Conservation (phyloP, 2,888 invertebrate species). For the Barypeithes pellucidus region DNA sequence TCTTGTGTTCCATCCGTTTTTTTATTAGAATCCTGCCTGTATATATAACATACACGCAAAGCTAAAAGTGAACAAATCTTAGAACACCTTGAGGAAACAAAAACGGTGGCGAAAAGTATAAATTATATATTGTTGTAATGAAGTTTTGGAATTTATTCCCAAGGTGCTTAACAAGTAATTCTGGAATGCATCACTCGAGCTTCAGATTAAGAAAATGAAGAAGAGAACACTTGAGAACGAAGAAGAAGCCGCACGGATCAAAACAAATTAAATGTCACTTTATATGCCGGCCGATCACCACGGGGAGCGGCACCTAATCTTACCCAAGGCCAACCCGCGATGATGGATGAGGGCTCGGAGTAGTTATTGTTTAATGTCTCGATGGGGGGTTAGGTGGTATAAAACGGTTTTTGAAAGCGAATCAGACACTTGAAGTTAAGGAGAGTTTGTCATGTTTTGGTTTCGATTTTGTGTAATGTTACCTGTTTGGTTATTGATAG, state of each 20-base stretch:
- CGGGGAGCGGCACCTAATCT: slow-evolving; percentile 54
- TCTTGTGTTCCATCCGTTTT: too few species aligned
- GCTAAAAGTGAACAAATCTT: too few species aligned
- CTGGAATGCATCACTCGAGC: slow-evolving; percentile 44
- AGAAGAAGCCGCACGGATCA: slow-evolving; percentile 62
- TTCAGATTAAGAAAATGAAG: slow-evolving; percentile 43
- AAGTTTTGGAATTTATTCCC: slow-evolving; percentile 21
- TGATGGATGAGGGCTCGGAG: slow-evolving; percentile 49
- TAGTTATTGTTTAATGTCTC: slow-evolving; percentile 51
- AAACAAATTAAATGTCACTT: slow-evolving; percentile 70
- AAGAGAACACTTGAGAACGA: slow-evolving; percentile 27
- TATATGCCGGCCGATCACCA: slow-evolving; percentile 48
- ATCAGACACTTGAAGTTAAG: slow-evolving; percentile 30
- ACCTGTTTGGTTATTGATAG: neutral
- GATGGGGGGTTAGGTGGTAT: slow-evolving; percentile 36
- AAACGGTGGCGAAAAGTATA: too few species aligned
- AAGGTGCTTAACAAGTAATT: slow-evolving; percentile 42
- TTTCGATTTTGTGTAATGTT: slow-evolving; percentile 1
- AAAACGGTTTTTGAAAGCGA: slow-evolving; percentile 38
- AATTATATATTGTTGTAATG: too few species aligned
- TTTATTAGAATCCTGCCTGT: too few species aligned
- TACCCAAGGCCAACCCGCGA: slow-evolving; percentile 48
- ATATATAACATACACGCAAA: too few species aligned
- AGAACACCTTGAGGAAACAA: too few species aligned
- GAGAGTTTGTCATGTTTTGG: slow-evolving; percentile 21